Percentiles rank a stretch among this genome's conserved stretches.
Evolutionary conservation across 2,113 vertebrate species (phyloP).

Genomic region (Hyaena hyaena): DNA sequence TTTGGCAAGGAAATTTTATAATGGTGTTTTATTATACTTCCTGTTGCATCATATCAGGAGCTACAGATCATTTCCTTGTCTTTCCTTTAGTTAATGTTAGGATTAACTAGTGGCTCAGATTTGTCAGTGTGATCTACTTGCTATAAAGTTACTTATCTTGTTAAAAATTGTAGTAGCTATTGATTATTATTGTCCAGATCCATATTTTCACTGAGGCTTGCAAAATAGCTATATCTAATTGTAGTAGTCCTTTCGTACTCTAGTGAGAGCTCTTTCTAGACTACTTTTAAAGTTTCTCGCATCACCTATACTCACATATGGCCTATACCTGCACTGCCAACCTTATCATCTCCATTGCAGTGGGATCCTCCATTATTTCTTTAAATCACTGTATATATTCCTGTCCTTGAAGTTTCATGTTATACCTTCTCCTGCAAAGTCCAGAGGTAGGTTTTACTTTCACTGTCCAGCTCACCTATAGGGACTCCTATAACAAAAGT

Average conservation of each 20-base stretch:
- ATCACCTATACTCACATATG: neutral
- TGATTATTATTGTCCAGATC: neutral
- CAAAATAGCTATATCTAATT: neutral
- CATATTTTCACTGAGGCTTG: slow-evolving; percentile 6
- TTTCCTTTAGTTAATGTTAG: neutral
- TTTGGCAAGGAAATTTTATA: slow-evolving; percentile 17
- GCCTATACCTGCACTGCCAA: neutral
- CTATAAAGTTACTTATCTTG: neutral
- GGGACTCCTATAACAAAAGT: neutral
- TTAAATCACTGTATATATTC: neutral
- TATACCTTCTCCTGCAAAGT: neutral
- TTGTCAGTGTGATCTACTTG: neutral
- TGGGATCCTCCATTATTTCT: neutral
- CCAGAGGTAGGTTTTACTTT: neutral
- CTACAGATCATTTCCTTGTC: neutral
- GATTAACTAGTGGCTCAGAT: neutral
- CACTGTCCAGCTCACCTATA: neutral
- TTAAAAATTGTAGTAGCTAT: slow-evolving; percentile 21
- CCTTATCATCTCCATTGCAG: neutral
- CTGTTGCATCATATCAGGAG: neutral
- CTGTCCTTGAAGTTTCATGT: neutral
- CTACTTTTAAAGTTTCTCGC: neutral
- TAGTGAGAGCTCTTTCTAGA: neutral
- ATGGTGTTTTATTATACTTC: neutral
- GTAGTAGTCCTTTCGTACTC: neutral